Evolutionary conservation across 1,140 invertebrate species (phyloP), one percentile per base, ranked within the genome.

Genomic region (Triops longicaudatus): DNA sequence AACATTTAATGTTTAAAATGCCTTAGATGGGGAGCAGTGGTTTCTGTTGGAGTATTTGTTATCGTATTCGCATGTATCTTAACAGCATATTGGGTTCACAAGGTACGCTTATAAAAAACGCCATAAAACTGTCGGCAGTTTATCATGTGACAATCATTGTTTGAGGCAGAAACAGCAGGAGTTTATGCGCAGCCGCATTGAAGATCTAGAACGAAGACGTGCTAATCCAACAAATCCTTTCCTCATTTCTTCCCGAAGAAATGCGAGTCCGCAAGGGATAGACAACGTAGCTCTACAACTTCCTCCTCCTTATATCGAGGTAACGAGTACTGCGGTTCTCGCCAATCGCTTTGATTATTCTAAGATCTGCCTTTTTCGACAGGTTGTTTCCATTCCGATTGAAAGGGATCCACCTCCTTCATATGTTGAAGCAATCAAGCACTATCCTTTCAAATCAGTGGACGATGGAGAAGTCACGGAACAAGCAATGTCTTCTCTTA

Each of bases 361-460:
- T n/a, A 14, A 63, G n/a, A n/a, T n/a, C 50, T 63, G 10, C 17
- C 22, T 63, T 63, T 63, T 63, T 63, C 17, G 10, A 14, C 14
- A 63, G 50, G 50, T 63, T 17, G 22, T 63, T 11, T 63, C 50
- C n/a, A 63, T 63, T 63, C 50, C 50, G 50, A 63, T 63, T 63
- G 50, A 63, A 63, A 63, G 50, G 50, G 50, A 63, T 17, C 50
- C 50, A 22, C 50, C 50, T n/a, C 50, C 50, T 3, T 63, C 50
- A 17, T 63, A 63, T 22, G n/a, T 63, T 63, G 50, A 63, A 63
- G 50, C 50, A 10, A 63, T 63, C 14, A 63, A 63, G 50, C 50
- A 63, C 6, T 63, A 22, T 9, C 17, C 50, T 63, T 63, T 6
- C 17, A 63, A 63, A 63, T 0, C 50, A 22, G 22, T 7, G 14